phyloP scores from a whole-genome alignment of 2,888 invertebrate species.

The Platycheirus rosarum region DNA sequence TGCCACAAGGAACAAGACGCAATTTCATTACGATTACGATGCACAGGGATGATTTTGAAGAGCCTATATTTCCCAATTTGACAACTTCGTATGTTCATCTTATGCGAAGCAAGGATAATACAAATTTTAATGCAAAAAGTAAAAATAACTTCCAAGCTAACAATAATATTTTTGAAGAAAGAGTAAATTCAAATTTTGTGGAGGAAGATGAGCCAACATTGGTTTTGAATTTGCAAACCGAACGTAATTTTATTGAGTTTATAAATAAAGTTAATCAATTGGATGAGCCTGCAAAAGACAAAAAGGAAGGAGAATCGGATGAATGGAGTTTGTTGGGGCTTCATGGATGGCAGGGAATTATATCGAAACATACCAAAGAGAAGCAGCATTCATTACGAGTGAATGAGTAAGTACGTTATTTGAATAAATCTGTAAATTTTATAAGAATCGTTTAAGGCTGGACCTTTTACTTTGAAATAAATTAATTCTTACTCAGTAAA shows the following conservation, averaged over 20 bases:
- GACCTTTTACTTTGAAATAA: too few species aligned
- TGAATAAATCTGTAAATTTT: too few species aligned
- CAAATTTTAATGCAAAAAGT: neutral
- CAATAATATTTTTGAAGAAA: neutral
- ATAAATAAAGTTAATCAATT: constrained; percentile 70
- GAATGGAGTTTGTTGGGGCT: constrained; percentile 79
- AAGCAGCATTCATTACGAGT: neutral
- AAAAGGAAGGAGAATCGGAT: constrained; percentile 49
- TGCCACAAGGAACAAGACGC: constrained; percentile 75
- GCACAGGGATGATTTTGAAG: constrained; percentile 78
- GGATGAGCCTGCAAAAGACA: constrained; percentile 2
- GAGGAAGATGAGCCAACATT: constrained; percentile 40
- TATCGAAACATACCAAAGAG: constrained; percentile 57
- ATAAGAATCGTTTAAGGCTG: too few species aligned
- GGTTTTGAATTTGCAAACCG: constrained; percentile 74
- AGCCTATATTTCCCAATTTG: constrained; percentile 81
- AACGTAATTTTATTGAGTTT: constrained; percentile 75
- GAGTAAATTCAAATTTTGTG: neutral
- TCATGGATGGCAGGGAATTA: constrained; percentile 80
- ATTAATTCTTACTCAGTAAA: too few species aligned
- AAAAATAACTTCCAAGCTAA: neutral
- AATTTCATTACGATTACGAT: constrained; percentile 76
- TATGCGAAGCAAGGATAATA: constrained; percentile 44
- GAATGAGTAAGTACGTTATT: constrained; percentile 27
- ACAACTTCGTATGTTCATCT: constrained; percentile 74